These are phyloP conservation scores for Drosophila algonquin DNA, from an alignment of 2,888 invertebrate species.

Conservation along the genomic window DNA sequence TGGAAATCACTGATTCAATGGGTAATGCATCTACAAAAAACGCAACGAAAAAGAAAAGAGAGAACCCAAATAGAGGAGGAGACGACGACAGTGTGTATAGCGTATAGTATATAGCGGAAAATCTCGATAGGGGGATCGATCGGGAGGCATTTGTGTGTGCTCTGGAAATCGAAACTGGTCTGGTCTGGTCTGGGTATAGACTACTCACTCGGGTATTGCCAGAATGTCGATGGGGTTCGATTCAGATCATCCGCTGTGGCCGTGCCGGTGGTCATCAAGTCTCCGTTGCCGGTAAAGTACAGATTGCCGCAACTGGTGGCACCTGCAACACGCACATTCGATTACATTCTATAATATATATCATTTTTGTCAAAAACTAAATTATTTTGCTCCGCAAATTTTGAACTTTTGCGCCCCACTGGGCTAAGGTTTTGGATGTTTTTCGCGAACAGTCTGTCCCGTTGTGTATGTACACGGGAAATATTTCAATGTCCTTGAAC, in stretches of 20 bases:
- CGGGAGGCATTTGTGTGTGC: too few species aligned
- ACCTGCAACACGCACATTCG: constrained; percentile 50
- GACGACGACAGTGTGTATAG: not conserved
- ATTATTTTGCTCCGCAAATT: not conserved
- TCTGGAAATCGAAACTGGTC: not conserved
- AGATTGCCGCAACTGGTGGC: constrained; percentile 81
- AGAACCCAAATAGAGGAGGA: constrained; percentile 35
- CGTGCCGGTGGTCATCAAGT: constrained; percentile 78
- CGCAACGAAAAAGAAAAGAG: constrained; percentile 66
- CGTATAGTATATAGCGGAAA: too few species aligned
- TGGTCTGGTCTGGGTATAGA: not conserved
- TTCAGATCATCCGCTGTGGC: constrained; percentile 80
- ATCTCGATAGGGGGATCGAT: too few species aligned
- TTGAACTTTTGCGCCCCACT: constrained; percentile 5
- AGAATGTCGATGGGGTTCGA: constrained; percentile 85
- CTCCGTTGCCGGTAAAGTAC: constrained; percentile 82
- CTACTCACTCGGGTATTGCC: constrained; percentile 91
- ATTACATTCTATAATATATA: too few species aligned
- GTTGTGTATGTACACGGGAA: constrained; percentile 69
- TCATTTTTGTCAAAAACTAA: not conserved
- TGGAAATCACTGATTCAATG: constrained; percentile 90
- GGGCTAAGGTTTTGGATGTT: constrained; percentile 57
- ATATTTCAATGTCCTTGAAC: constrained; percentile 81
- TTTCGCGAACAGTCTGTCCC: constrained; percentile 60
- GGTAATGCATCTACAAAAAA: constrained; percentile 87